phyloP scores from a whole-genome alignment of 2,888 invertebrate species.

The Melanotus villosus region DNA sequence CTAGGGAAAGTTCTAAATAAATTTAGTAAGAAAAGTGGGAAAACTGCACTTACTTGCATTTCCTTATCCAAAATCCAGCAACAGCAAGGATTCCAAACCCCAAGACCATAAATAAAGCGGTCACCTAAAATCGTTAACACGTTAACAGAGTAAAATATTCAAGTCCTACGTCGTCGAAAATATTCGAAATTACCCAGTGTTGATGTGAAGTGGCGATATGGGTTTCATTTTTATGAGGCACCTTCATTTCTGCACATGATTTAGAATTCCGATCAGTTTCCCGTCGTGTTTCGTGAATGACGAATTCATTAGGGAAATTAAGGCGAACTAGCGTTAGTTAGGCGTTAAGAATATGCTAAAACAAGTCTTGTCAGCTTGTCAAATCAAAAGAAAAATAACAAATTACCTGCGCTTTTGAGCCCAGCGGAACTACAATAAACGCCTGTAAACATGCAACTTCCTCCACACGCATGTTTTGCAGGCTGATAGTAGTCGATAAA shows the following conservation, averaged over 20 bases:
- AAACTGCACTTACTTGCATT: conserved; percentile 67
- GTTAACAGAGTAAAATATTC: too few species aligned
- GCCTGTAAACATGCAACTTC: conserved; percentile 52
- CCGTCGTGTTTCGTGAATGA: conserved; percentile 7
- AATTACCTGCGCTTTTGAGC: conserved; percentile 19
- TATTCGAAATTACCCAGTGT: conserved; percentile 36
- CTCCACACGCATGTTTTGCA: conserved; percentile 44
- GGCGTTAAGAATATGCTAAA: conserved; percentile 5
- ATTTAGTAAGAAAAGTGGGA: too few species aligned
- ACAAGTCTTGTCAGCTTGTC: conserved; percentile 20
- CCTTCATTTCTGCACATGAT: conserved; percentile 49
- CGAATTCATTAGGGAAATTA: conserved; percentile 25
- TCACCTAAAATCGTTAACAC: conserved; percentile 64
- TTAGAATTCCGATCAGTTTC: conserved; percentile 15
- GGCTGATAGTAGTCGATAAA: conserved; percentile 51
- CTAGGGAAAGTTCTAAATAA: too few species aligned
- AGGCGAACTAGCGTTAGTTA: conserved; percentile 8
- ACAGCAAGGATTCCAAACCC: conserved; percentile 67
- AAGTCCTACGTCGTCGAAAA: too few species aligned
- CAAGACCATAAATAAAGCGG: conserved; percentile 64
- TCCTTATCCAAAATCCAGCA: conserved; percentile 68
- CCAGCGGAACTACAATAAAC: conserved; percentile 49
- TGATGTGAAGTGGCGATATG: conserved; percentile 21
- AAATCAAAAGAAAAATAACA: conserved; percentile 25
- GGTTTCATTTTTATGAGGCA: conserved; percentile 45